phyloP scores from a whole-genome alignment of 1,140 invertebrate species.

The Aporrectodea caliginosa region DNA sequence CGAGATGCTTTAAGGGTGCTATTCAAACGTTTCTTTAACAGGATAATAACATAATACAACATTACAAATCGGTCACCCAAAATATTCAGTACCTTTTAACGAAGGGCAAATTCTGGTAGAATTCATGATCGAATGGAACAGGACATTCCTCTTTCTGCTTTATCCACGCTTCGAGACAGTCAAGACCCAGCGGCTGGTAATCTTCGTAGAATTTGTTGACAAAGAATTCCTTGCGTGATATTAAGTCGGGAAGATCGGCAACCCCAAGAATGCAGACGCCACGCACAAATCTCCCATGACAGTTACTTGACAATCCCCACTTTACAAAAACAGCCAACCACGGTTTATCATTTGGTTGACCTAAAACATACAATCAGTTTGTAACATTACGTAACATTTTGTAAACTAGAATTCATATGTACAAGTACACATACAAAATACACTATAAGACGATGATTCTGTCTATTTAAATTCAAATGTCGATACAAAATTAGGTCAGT shows the following conservation, averaged over 20 bases:
- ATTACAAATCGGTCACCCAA: too few species aligned
- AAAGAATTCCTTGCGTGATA: slow-evolving; percentile 43
- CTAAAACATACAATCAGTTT: too few species aligned
- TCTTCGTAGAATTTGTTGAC: slow-evolving; percentile 49
- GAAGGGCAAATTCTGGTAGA: slow-evolving; percentile 40
- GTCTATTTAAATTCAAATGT: too few species aligned
- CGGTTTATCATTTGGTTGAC: slow-evolving; percentile 40
- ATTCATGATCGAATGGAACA: slow-evolving; percentile 35
- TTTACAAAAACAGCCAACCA: slow-evolving; percentile 43
- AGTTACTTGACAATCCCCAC: slow-evolving; percentile 37
- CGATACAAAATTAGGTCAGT: too few species aligned
- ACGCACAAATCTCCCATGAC: slow-evolving; percentile 39
- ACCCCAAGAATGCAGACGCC: slow-evolving; percentile 48
- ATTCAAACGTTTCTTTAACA: too few species aligned
- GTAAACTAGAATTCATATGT: too few species aligned
- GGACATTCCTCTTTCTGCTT: slow-evolving; percentile 34
- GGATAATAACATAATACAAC: too few species aligned
- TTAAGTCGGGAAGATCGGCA: slow-evolving; percentile 42
- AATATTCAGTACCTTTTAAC: too few species aligned
- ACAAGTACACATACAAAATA: too few species aligned
- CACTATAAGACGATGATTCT: too few species aligned
- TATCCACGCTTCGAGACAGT: slow-evolving; percentile 49
- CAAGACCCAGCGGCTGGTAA: slow-evolving; percentile 42
- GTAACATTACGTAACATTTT: too few species aligned
- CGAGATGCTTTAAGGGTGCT: too few species aligned